These are phyloP conservation scores for Microctonus aethiopoides DNA, from an alignment of 2,888 invertebrate genomes.

Conservation along the genomic window DNA sequence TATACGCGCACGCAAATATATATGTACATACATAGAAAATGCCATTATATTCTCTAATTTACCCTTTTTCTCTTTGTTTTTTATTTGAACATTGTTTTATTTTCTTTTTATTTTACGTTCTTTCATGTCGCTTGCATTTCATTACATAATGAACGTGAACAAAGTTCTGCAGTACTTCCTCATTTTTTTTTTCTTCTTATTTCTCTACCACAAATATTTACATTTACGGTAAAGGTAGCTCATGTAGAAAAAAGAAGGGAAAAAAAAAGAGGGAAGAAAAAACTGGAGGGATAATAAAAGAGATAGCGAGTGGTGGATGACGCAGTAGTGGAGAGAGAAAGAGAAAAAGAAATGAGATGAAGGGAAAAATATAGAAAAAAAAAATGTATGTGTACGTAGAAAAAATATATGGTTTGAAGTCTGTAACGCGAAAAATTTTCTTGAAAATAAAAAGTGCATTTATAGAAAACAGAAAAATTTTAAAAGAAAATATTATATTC, in stretches of 20 bases:
- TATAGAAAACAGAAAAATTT: conserved; percentile 15
- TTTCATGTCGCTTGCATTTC: conserved; percentile 11
- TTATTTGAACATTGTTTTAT: background rate
- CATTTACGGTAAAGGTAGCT: conserved; percentile 19
- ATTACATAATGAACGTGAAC: conserved; percentile 22
- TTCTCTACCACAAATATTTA: conserved; percentile 29
- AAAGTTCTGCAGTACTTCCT: conserved; percentile 1
- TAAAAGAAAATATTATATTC: conserved; percentile 16
- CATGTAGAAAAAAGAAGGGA: background rate
- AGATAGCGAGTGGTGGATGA: no score
- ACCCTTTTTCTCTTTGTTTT: background rate
- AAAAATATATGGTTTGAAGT: conserved; percentile 2
- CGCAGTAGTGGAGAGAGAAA: background rate
- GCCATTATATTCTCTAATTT: background rate
- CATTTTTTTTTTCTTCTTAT: conserved; percentile 16
- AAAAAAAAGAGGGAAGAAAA: background rate
- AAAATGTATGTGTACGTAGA: conserved; percentile 16
- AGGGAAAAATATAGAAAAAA: background rate
- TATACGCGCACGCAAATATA: background rate
- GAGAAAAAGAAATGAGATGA: background rate
- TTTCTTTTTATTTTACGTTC: background rate
- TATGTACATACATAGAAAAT: background rate
- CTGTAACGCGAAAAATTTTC: conserved; percentile 3
- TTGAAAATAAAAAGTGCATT: conserved; percentile 1
- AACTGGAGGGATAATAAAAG: background rate